These are phyloP conservation scores for Acanthis flammea DNA, from an alignment of 2,797 vertebrate species.

Conservation along the genomic window DNA sequence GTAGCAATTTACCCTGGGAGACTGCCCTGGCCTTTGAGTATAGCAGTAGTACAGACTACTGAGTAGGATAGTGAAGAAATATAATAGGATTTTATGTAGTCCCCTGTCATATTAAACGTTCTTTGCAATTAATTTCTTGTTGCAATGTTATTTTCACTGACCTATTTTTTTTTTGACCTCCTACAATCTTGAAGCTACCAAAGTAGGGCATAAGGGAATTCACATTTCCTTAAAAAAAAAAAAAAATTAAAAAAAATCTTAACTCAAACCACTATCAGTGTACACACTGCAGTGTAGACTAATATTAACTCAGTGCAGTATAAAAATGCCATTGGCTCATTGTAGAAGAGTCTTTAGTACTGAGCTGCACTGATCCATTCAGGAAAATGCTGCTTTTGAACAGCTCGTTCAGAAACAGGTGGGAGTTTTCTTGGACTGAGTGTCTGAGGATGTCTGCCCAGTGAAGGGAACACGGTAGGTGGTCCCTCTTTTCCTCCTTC, in stretches of 20 bases:
- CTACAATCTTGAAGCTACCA: conserved; percentile 73
- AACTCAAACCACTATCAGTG: conserved; percentile 25
- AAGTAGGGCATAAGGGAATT: conserved; percentile 70
- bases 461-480: not conserved
- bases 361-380: not conserved
- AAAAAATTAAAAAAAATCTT: not conserved
- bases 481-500: not conserved
- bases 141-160: conserved; percentile 80
- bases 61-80: conserved; percentile 73
- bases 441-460: not conserved
- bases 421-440: conserved; percentile 25
- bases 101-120: conserved; percentile 81
- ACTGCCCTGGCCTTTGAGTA: conserved; percentile 82
- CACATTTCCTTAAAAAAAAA: conserved; percentile 19
- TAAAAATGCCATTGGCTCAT: not conserved
- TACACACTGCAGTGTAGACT: not conserved
- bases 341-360: not conserved
- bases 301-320: not conserved
- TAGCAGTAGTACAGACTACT: conserved; percentile 73
- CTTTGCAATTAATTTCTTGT: conserved; percentile 82
- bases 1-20: conserved; percentile 84
- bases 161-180: conserved; percentile 80
- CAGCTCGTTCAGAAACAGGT: not conserved
- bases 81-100: conserved; percentile 81
- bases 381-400: not conserved